Conservation (phyloP, 1,140 invertebrate genomes). For the Zaprionus lachaisei region DNA sequence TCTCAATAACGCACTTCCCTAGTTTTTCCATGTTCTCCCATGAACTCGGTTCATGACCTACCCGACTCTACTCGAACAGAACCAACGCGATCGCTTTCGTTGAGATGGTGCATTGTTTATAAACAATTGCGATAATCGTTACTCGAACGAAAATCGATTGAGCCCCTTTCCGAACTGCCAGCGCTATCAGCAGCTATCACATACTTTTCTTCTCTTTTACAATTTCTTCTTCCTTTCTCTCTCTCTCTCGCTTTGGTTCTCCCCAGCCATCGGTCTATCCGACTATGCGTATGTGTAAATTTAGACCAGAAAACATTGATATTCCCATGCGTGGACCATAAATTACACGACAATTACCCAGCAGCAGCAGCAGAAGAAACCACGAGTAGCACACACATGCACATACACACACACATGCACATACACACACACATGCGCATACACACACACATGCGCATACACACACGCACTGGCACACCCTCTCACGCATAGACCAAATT, state of each 20-base stretch:
- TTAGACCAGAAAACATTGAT: conserved; percentile 75
- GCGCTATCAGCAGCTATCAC: conserved; percentile 21
- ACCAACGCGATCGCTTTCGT: conserved; percentile 18
- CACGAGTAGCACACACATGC: conserved; percentile 25
- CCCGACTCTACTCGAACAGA: conserved; percentile 27
- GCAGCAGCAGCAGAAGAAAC: conserved; percentile 49
- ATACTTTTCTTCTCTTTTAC: background rate
- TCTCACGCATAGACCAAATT: conserved; percentile 36
- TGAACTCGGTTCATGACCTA: conserved; percentile 41
- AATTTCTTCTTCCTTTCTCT: conserved; percentile 3
- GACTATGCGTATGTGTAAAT: conserved; percentile 53
- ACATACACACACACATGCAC: conserved; percentile 16
- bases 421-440: conserved; percentile 21
- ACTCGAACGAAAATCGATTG: conserved; percentile 5
- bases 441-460: conserved; percentile 8
- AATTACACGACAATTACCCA: conserved; percentile 78
- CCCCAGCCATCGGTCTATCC: background rate
- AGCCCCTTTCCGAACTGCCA: background rate
- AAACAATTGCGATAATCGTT: conserved; percentile 60
- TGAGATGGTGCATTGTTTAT: conserved; percentile 62
- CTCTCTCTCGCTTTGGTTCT: background rate
- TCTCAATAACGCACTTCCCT: conserved; percentile 2
- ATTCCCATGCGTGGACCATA: conserved; percentile 77
- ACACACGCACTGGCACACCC: conserved; percentile 9
- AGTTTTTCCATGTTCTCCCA: background rate